Evolutionary conservation across 2,888 invertebrate genomes (phyloP).

Genomic region (Nysson spinosus): DNA sequence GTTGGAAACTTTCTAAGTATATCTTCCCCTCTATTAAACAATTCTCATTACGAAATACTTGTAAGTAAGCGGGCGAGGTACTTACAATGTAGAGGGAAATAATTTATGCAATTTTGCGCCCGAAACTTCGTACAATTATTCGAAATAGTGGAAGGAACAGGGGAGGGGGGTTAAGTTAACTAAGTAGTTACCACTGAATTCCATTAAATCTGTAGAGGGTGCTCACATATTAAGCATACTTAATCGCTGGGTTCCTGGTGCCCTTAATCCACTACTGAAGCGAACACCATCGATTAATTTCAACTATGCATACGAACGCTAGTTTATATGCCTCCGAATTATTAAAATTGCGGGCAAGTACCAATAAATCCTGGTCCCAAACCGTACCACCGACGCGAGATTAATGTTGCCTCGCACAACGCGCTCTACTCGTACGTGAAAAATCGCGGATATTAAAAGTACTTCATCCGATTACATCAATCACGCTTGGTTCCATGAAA

Average conservation of each 20-base stretch:
- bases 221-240: slow-evolving; percentile 28
- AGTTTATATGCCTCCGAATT: slow-evolving; percentile 21
- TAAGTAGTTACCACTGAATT: slow-evolving; percentile 17
- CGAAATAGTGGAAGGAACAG: slow-evolving; percentile 8
- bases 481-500: no score
- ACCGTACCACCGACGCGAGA: no score
- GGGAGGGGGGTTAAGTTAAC: slow-evolving; percentile 33
- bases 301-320: slow-evolving; percentile 13
- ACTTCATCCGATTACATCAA: neutral
- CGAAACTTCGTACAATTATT: neutral
- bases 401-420: slow-evolving; percentile 17
- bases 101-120: neutral
- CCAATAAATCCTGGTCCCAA: slow-evolving; percentile 12
- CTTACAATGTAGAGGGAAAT: neutral
- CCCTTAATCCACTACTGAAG: slow-evolving; percentile 24
- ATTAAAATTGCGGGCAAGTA: slow-evolving; percentile 21
- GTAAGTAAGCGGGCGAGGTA: no score
- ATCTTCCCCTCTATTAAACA: no score
- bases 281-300: slow-evolving; percentile 39
- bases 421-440: slow-evolving; percentile 4
- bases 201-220: slow-evolving; percentile 17
- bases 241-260: slow-evolving; percentile 18
- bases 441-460: neutral
- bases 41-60: no score
- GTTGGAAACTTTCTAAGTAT: no score